Conservation (phyloP, 2,113 vertebrate species). For the Plestiodon gilberti region DNA sequence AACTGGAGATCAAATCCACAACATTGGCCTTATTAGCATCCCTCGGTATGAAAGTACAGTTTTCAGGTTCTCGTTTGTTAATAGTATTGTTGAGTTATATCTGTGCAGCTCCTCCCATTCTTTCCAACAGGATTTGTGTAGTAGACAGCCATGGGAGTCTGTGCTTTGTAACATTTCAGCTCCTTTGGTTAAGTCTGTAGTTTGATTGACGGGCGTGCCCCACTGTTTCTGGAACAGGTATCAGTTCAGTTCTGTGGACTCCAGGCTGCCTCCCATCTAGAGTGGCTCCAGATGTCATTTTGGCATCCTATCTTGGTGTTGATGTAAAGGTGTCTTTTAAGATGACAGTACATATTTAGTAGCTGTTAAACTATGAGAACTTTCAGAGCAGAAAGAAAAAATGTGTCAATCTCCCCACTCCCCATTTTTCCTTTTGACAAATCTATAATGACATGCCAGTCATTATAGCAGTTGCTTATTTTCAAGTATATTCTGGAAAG, state of each 20-base stretch:
- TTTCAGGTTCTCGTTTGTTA: background rate
- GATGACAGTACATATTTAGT: background rate
- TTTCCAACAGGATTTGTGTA: background rate
- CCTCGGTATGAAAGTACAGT: background rate
- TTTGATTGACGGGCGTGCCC: background rate
- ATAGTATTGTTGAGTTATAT: too few relatives aligned
- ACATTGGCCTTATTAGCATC: background rate
- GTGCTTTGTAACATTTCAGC: background rate
- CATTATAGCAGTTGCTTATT: background rate
- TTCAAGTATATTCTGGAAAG: background rate
- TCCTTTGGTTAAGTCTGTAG: background rate
- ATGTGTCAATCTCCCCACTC: background rate
- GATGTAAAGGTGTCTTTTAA: slow-evolving; percentile 8
- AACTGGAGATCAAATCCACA: background rate
- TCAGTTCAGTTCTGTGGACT: background rate
- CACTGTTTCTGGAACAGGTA: background rate
- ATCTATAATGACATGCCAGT: background rate
- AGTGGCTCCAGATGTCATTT: background rate
- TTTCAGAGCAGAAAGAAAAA: background rate
- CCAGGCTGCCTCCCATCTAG: fast-evolving
- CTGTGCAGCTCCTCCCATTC: too few relatives aligned
- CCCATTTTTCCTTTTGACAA: background rate
- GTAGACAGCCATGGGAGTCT: background rate
- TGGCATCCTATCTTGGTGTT: background rate
- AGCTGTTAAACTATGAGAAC: background rate